A percentile compares a stretch with the other conserved stretches of the same genome.
phyloP scores from a whole-genome alignment of 2,113 vertebrate genomes.

The Protobothrops mucrosquamatus region DNA sequence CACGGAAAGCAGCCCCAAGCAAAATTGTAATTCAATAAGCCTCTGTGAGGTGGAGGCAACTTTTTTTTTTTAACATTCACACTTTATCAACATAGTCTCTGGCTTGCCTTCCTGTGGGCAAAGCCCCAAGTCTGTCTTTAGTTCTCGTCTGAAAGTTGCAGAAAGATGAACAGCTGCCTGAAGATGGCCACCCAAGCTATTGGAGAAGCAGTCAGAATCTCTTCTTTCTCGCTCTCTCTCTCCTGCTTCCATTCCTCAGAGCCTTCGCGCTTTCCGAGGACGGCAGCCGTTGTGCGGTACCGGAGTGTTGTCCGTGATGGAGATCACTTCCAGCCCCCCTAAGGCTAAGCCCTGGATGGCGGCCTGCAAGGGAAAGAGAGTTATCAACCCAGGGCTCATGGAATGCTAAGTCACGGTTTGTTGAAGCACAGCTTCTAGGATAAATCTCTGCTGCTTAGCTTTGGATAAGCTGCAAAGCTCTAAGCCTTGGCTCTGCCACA shows the following conservation, averaged over 20 bases:
- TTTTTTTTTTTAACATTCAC: not conserved
- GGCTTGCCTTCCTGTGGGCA: constrained; percentile 1
- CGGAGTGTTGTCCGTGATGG: constrained; percentile 94
- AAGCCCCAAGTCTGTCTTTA: not conserved
- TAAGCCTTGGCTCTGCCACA: not conserved
- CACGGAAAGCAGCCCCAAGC: not conserved
- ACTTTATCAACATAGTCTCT: not conserved
- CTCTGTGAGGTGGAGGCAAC: not conserved
- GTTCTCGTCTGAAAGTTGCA: not conserved
- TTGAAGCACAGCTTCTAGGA: not conserved
- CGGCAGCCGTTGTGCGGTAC: constrained; percentile 96
- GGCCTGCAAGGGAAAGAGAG: constrained; percentile 68
- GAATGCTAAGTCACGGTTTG: not conserved
- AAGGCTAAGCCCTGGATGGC: constrained; percentile 91
- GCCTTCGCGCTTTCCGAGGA: constrained; percentile 85
- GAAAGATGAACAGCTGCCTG: not conserved
- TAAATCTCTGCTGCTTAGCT: not conserved
- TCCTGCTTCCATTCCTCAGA: constrained; percentile 58
- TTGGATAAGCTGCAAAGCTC: not conserved
- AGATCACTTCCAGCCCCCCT: constrained; percentile 90
- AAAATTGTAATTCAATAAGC: not conserved
- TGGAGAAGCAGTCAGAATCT: not conserved
- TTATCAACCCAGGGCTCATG: not conserved
- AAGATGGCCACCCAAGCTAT: not conserved
- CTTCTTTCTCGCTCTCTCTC: not conserved